Evolutionary conservation across 2,113 vertebrate species (phyloP), one percentile per base, ranked within the genome.

Genomic region (Lepisosteus osseus): DNA sequence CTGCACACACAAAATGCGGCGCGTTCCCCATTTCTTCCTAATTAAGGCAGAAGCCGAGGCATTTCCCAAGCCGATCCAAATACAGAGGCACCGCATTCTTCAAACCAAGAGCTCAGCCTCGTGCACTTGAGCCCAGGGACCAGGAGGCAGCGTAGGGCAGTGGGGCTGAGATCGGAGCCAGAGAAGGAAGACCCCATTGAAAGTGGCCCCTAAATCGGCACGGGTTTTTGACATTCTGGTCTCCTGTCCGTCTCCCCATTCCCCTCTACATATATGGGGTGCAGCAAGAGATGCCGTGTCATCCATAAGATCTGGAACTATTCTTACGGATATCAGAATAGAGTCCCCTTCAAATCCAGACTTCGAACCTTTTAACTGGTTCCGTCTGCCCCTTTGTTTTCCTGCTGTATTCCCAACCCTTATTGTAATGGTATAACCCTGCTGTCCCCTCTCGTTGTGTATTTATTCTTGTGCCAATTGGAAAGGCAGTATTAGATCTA

Each of bases 1-100:
- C 67, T 75, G 61, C 65, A 45, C 14, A 75, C 63, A 74, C 44
- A 71, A 67, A 76, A 80, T 76, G 70, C 40, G 77, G 65, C 62
- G 72, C 57, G 67, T 73, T 82, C 70, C 29, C 73, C 70, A 61
- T 75, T 82, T 79, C 63, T 85, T 83, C 85, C 82, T 80, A 86
- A 86, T 85, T 88, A 86, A 85, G 84, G 82, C 85, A 86, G 76
- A 74, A 67, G 14, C 15, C n/a, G 56, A 67, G 55, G 44, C 68
- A 40, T 72, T 77, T 78, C 70, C 51, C 72, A 68, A 78, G 69
- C 55, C 40, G 47, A 70, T 77, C 81, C 78, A 83, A 83, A 80
- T 79, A 71, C 61, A 79, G 71, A 4, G 47, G 29, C 11, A 68
- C 29, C n/a, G 2, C 56, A 17, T 41, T 61, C 12, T 63, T 9